Base-by-base conservation (phyloP, 2,797 vertebrate species). In the Cygnus olor region DNA sequence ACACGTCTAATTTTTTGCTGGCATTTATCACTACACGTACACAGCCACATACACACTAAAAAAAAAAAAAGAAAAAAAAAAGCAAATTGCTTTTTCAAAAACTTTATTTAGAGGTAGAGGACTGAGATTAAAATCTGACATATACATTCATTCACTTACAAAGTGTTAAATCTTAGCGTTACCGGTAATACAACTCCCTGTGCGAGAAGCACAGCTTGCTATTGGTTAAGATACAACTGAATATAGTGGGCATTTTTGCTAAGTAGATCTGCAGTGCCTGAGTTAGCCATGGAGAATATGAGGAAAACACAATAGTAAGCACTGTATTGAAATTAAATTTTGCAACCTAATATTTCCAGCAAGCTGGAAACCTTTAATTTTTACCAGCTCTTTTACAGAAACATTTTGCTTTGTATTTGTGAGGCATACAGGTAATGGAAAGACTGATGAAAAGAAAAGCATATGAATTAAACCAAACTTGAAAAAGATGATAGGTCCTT, bases 401-500 rank as follows among this genome's bases (percentile, higher is more conserved):
- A 45, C 5, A 7, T 9, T 80, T 93, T 82, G 24, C 22, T 93
- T 54, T 78, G 36, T 68, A 54, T 54, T 87, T 54, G 32, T 82
- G 76, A 85, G 57, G 27, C 3, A 2, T n/a, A 30, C 15, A 61
- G 71, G 47, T 91, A 91, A 88, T 64, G 40, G 57, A 85, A 95
- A 96, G 71, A 77, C 22, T 61, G 70, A 92, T 93, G 53, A 73
- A 80, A 88, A 86, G 30, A 76, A 92, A 94, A 82, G 51, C 19
- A 32, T 27, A 56, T 32, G 60, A 93, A 93, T 94, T 90, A 87
- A 94, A 88, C 27, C 17, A 54, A 91, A 93, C 12, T 38, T 82
- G 34, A 78, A 80, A 91, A 90, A 90, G 72, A 71, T 93, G 27
- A 61, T 89, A 57, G 16, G 8, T 82, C 14, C 45, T 87, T 54